phyloP scores from a whole-genome alignment of 2,888 invertebrate genomes.

The Habrosyne pyritoides region DNA sequence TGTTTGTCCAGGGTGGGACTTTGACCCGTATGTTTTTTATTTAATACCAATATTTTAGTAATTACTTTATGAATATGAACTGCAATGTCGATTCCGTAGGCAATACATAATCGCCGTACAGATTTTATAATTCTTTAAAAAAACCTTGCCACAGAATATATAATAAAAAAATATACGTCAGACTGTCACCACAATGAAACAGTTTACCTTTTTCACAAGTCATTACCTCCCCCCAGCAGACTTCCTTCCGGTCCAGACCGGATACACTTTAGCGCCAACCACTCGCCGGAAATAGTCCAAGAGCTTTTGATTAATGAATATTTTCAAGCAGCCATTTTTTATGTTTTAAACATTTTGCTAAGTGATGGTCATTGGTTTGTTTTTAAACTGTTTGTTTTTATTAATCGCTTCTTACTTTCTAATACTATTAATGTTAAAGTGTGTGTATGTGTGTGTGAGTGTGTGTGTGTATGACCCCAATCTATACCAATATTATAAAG shows the following conservation, averaged over 20 bases:
- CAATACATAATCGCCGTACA: no score
- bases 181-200: not conserved
- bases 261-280: not conserved
- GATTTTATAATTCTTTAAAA: not conserved
- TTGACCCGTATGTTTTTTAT: no score
- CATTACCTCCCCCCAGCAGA: not conserved
- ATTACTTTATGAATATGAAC: no score
- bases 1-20: no score
- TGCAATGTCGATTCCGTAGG: no score
- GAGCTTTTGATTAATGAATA: slow-evolving; percentile 1
- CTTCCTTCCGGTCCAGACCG: not conserved
- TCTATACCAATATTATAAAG: no score
- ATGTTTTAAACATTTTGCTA: not conserved
- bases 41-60: no score
- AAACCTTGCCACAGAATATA: not conserved
- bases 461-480: no score
- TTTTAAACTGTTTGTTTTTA: not conserved
- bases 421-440: no score
- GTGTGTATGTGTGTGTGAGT: no score
- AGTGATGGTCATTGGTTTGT: not conserved
- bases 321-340: not conserved
- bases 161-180: not conserved
- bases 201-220: slow-evolving; percentile 1
- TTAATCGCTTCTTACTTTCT: no score
- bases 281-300: not conserved